These are phyloP conservation scores for Idaea straminata DNA, from an alignment of 2,888 invertebrate species.

Conservation along the genomic window DNA sequence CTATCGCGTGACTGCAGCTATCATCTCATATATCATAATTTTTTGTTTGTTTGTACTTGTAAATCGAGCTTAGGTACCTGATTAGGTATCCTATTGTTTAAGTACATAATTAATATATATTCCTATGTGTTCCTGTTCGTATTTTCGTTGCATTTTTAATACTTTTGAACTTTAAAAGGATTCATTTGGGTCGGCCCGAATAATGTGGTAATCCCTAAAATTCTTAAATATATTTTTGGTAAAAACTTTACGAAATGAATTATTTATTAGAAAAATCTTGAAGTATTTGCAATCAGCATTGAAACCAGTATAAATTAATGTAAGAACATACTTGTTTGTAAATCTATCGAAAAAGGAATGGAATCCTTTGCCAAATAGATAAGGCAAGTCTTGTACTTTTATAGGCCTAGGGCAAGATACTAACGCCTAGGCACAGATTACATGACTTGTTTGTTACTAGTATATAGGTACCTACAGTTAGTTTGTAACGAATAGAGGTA, in stretches of 20 bases:
- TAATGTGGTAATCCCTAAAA: too few relatives aligned
- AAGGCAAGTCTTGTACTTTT: constrained; percentile 1
- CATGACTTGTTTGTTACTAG: neutral
- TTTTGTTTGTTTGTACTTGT: constrained; percentile 7
- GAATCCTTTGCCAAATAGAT: neutral
- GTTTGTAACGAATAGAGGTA: neutral
- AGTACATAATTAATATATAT: too few relatives aligned
- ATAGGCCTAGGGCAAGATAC: constrained; percentile 1
- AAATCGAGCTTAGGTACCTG: constrained; percentile 23
- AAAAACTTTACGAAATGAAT: too few relatives aligned
- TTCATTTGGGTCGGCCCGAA: too few relatives aligned
- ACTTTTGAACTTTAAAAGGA: too few relatives aligned
- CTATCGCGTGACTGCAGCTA: constrained; percentile 34
- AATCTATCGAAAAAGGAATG: neutral
- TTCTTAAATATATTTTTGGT: too few relatives aligned
- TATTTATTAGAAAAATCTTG: neutral
- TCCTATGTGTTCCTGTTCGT: too few relatives aligned
- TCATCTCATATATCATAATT: neutral
- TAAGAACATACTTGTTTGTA: neutral
- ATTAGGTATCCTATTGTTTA: neutral
- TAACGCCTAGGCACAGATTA: neutral
- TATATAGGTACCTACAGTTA: neutral
- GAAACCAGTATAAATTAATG: neutral
- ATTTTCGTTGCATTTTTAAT: too few relatives aligned
- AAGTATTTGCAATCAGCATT: neutral